A percentile compares a stretch with the other conserved stretches of the same genome.
phyloP scores from a whole-genome alignment of 2,113 vertebrate genomes.

The Agelaius tricolor region DNA sequence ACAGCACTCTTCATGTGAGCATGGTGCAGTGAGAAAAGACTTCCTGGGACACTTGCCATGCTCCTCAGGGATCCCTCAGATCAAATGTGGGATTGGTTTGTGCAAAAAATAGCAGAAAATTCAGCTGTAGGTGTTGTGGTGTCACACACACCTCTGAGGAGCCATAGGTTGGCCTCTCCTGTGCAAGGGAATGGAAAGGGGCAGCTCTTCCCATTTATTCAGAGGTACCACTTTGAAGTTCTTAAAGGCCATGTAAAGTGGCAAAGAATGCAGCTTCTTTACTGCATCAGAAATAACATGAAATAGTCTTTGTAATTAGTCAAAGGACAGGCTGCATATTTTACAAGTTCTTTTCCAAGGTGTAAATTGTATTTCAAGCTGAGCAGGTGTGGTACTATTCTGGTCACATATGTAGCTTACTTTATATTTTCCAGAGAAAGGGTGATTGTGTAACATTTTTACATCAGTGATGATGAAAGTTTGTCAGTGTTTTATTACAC shows the following conservation, averaged over 20 bases:
- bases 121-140: neutral
- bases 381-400: neutral
- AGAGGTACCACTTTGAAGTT: neutral
- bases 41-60: neutral
- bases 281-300: neutral
- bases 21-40: neutral
- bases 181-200: neutral
- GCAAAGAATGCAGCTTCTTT: neutral
- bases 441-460: neutral
- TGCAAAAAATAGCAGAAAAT: neutral
- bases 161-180: too few relatives aligned
- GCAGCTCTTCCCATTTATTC: neutral
- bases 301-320: neutral
- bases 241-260: neutral
- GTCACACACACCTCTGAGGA: neutral
- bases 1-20: neutral
- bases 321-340: neutral
- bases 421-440: neutral
- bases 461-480: neutral
- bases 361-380: neutral
- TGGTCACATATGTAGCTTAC: neutral
- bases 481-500: neutral
- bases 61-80: neutral
- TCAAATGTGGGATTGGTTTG: neutral
- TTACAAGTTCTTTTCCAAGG: neutral